Evolutionary conservation across 2,888 invertebrate species (phyloP).

Genomic region (Drosophila setosimentum): DNA sequence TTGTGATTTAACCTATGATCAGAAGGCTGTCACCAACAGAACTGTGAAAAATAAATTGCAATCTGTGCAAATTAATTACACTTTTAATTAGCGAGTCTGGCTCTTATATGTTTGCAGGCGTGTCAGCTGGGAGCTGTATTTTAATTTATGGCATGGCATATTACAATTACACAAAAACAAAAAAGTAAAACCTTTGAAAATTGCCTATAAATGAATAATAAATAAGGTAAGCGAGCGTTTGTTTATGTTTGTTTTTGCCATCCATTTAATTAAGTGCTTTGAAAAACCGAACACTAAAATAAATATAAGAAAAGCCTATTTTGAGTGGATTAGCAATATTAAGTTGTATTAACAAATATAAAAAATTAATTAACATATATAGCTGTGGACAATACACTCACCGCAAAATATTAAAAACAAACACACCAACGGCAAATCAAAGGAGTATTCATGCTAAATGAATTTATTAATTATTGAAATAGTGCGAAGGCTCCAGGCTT

Average conservation of each 20-base stretch:
- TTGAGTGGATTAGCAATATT: constrained; percentile 6
- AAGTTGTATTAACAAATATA: constrained; percentile 18
- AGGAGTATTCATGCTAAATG: neutral
- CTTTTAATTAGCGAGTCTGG: constrained; percentile 50
- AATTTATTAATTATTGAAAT: constrained; percentile 5
- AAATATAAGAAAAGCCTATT: constrained; percentile 8
- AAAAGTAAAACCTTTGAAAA: constrained; percentile 25
- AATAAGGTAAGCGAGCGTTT: constrained; percentile 35
- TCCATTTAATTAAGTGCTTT: constrained; percentile 48
- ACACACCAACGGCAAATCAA: neutral
- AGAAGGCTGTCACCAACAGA: constrained; percentile 15
- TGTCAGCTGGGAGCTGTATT: constrained; percentile 1
- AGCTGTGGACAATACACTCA: neutral
- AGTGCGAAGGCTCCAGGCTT: neutral
- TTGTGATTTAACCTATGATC: neutral
- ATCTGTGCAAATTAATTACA: constrained; percentile 55
- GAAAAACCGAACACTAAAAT: neutral
- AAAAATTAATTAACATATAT: constrained; percentile 34
- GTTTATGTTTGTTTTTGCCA: constrained; percentile 20
- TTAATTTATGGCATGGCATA: constrained; percentile 15
- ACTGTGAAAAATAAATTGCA: constrained; percentile 29
- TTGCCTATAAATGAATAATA: constrained; percentile 57
- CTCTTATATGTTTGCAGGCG: constrained; percentile 24
- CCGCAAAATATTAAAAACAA: neutral
- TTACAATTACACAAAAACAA: constrained; percentile 18